Evolutionary conservation across 1,140 invertebrate species (phyloP), one percentile per base, ranked within the genome.

Genomic region (Drepana arcuata): DNA sequence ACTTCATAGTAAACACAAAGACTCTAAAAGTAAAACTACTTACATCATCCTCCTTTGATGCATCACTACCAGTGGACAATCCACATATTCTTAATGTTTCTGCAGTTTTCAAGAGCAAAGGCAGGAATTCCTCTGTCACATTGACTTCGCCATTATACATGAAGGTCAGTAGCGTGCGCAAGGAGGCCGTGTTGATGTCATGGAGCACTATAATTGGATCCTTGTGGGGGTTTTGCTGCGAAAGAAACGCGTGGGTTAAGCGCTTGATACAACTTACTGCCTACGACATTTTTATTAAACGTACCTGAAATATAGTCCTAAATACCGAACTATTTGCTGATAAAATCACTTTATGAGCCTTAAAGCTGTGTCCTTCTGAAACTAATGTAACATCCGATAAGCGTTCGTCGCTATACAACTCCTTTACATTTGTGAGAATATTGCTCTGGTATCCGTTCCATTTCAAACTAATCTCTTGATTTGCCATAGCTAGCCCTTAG

Each of bases 241-340:
- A 78, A 86, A 70, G 69, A 65, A 59, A 64, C 35, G 50, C 73
- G 65, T 64, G 67, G 48, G 69, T 78, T 33, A 66, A 27, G 41
- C n/a, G n/a, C n/a, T n/a, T n/a, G n/a, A n/a, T n/a, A n/a, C 28
- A 37, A 52, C 16, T 34, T 39, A 14, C 46, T 27, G 27, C 16
- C 15, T 16, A 34, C 33, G 31, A 32, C 14, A 32, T 18, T 21
- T 15, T 34, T 30, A 38, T 33, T 16, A 4, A 16, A 30, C 23
- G 48, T 66, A 90, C 88, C 85, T 89, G 87, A 50, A 90, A 89
- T 54, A 90, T 86, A 42, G 85, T 86, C 52, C 84, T 87, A 68
- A 92, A 92, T 55, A 91, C 89, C 2, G 88, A 86, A 71, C 90
- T 91, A 50, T 90, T 91, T 1, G 90, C 90, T 4, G 90, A 90